Percentiles rank a stretch among this genome's conserved stretches.
phyloP scores from a whole-genome alignment of 2,888 invertebrate genomes.

The Coelopa pilipes region DNA sequence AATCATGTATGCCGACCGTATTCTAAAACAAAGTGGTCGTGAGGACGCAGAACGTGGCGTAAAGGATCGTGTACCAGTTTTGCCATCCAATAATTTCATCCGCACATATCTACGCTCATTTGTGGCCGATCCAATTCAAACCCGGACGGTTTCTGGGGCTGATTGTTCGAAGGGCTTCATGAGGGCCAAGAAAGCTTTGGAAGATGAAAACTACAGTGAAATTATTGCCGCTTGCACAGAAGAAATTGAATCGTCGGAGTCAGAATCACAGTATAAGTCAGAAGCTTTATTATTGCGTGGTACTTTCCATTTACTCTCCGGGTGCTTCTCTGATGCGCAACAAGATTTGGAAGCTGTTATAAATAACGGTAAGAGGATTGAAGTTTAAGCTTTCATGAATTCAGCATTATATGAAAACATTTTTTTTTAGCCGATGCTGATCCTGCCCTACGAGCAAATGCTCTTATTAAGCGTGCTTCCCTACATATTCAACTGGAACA shows the following conservation, averaged over 20 bases:
- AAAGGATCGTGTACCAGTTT: conserved; percentile 74
- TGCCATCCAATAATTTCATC: conserved; percentile 88
- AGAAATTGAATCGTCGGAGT: conserved; percentile 75
- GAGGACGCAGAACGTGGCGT: conserved; percentile 81
- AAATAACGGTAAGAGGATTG: conserved; percentile 66
- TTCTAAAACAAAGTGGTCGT: conserved; percentile 78
- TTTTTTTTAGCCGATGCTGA: conserved; percentile 67
- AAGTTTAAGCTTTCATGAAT: background rate
- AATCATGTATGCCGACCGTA: conserved; percentile 85
- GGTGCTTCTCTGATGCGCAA: conserved; percentile 78
- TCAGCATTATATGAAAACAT: background rate
- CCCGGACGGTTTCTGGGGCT: background rate
- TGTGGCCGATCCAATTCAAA: conserved; percentile 83
- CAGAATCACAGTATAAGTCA: conserved; percentile 73
- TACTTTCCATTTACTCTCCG: conserved; percentile 83
- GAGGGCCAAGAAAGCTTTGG: conserved; percentile 77
- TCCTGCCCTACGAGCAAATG: conserved; percentile 80
- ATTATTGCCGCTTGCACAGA: conserved; percentile 83
- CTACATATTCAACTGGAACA: conserved; percentile 83
- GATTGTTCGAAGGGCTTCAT: conserved; percentile 70
- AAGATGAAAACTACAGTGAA: conserved; percentile 78
- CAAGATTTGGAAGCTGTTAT: conserved; percentile 79
- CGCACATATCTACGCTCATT: conserved; percentile 90
- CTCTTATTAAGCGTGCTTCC: conserved; percentile 88
- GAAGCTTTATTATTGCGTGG: conserved; percentile 84